Evolutionary conservation across 2,113 vertebrate species (phyloP), one percentile per base, ranked within the genome.

Genomic region (Phyllostomus hastatus): DNA sequence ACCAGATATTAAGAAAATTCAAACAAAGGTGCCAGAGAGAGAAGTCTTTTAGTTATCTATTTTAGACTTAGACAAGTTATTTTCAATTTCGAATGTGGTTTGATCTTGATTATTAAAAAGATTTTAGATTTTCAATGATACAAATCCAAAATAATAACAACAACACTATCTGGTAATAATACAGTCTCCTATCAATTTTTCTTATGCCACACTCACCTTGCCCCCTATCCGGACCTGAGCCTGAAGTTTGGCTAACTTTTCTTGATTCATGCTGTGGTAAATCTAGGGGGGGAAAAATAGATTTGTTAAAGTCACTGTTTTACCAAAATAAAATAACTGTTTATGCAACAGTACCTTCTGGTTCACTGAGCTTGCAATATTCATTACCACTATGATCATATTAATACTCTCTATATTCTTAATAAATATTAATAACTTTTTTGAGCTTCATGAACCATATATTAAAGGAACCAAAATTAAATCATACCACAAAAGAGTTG

Each of bases 151-250:
- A 91, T 92, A 93, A 28, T 35, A 59, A 28, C 96, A 59, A 28
- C 46, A 70, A 17, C 31, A 78, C 46, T 96, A 59, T 57, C 69
- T 93, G 35, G 33, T 95, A 95, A 91, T 89, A 81, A 97, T 41
- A 94, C 73, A 96, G 93, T 94, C 50, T 95, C 89, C 95, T 96
- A 83, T 82, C 61, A 94, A 4, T 94, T 97, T 95, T 93, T 95
- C 86, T 97, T 95, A 93, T 73, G 61, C 84, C 97, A 96, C 96
- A 97, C 97, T 98, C 97, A 99, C 99, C 99, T 99, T 99, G 98
- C 99, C 99, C 97, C 99, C 99, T 99, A 99, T 99, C 98, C 99
- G 99, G 98, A 99, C 99, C 98, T 99, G 99, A 3, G 99, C 99
- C 96, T 99, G 99, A 98, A 99, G 99, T 98, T 99, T 99, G 97